Base-by-base conservation (phyloP, 2,888 invertebrate species). In the Odontothrips loti region DNA sequence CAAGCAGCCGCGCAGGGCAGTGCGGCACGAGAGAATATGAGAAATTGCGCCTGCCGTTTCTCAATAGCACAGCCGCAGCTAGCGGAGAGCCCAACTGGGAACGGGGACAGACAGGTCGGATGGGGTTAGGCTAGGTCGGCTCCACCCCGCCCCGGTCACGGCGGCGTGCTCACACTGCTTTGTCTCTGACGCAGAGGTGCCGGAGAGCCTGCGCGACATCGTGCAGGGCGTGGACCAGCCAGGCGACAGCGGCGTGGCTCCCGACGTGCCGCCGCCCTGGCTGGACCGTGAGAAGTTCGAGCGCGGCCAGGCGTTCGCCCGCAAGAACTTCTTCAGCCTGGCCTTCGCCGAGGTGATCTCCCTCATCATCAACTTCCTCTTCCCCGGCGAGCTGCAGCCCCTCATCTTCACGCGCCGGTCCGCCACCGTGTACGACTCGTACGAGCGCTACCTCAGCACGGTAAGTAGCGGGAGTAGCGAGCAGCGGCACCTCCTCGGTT, bases 391-490 rank as follows among this genome's bases (percentile, higher is more conserved):
- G n/a, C 79, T 82, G 17, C 51, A 81, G 68, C 81, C 81, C 11
- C 58, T 82, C 29, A 81, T 85, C 11, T 81, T 82, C 75, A 87
- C 87, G 1, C 84, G 85, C 20, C 84, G 85, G 48, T 86, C 87
- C 1, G 84, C 85, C 80, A 85, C 85, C 29, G 85, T 87, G 15
- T 81, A 81, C 47, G 85, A 85, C 80, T 83, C 87, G 0, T 85
- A 86, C 79, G 82, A 83, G 23, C 83, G 88, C 58, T 88, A 87
- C 82, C 34, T 87, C 11, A 81, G 84, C 11, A 88, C 88, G 6
- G 82, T 86, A 27, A 81, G 84, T 17, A 1, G 3, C 51, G 51
- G 51, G 15, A 15, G 48, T 48, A n/a, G 63, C 63, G 63, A 9
- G 48, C 10, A 48, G 48, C n/a, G n/a, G n/a, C n/a, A n/a, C n/a